These are phyloP conservation scores for Setipinna tenuifilis DNA, from an alignment of 2,797 vertebrate genomes.

Conservation along the genomic window DNA sequence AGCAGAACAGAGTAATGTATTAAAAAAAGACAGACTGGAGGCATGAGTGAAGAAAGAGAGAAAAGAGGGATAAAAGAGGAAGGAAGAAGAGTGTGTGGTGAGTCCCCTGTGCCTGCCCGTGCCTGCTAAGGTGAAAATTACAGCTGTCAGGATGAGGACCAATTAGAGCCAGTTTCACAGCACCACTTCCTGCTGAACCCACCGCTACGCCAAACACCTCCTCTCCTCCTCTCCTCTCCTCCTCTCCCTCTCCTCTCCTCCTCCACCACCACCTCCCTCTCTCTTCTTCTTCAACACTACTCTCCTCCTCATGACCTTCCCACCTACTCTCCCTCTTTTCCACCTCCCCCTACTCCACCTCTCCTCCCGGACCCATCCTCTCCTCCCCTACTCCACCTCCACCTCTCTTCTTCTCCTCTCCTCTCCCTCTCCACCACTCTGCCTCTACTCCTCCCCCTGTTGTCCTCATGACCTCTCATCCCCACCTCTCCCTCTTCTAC, in stretches of 20 bases:
- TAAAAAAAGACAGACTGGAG: background rate
- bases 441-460: no score
- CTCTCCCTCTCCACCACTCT: conserved; percentile 10
- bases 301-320: background rate
- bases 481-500: background rate
- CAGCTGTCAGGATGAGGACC: conserved; percentile 46
- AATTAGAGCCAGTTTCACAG: conserved; percentile 43
- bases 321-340: no score
- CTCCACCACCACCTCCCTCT: no score
- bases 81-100: background rate
- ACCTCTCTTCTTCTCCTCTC: no score
- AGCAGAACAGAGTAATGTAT: background rate
- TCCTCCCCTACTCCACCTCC: background rate
- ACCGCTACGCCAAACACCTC: background rate
- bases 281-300: no score
- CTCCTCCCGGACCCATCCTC: no score
- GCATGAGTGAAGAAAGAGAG: no score
- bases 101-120: conserved; percentile 34
- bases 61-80: background rate
- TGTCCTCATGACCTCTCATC: background rate
- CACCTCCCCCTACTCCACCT: background rate
- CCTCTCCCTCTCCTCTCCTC: no score
- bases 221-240: background rate
- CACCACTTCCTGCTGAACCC: background rate
- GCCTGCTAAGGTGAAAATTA: conserved; percentile 40